Base-by-base conservation (phyloP, 1,140 invertebrate genomes). In the Habropoda laboriosa region DNA sequence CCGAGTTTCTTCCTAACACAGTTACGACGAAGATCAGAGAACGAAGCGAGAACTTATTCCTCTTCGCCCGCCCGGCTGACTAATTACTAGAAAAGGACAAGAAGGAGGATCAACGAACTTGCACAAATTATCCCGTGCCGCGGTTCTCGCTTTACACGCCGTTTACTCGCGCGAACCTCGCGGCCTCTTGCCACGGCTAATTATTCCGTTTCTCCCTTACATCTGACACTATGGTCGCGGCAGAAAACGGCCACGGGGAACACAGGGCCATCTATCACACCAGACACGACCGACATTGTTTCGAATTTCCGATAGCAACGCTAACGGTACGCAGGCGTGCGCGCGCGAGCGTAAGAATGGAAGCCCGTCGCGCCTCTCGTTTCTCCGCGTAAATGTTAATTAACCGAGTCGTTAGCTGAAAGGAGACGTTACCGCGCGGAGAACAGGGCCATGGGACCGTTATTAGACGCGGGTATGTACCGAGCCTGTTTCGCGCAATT, bases 281-380 rank as follows among this genome's bases (percentile, higher is more conserved):
- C 55, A 57, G 77, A 83, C 74, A 79, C 74, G 81, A 67, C 74
- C 83, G 66, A 81, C 77, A 63, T 86, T 87, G 86, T 86, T 85
- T 79, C 76, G 71, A 64, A 88, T 87, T 86, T 82, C 71, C 77
- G 77, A 75, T 82, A 77, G 35, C 51, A 47, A 35, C 24, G 47
- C 51, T 85, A 84, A 85, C 82, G 81, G 81, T 83, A 85, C 47
- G 32, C 24, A n/a, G n/a, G n/a, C n/a, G 24, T 13, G 32, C 53
- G 24, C 64, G n/a, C 21, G n/a, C 66, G 35, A 30, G 18, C 76
- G 64, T 61, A 73, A 83, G 55, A 79, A 64, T 49, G 42, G 27
- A 49, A 66, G 64, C 68, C 24, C 13, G 13, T 16, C 18, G 27
- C 40, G 58, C 35, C 60, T 74, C 55, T 61, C 64, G 75, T 57